Percentiles rank a stretch among this genome's conserved stretches.
Conservation (phyloP, 2,113 vertebrate genomes). For the Oncorhynchus mykiss region DNA sequence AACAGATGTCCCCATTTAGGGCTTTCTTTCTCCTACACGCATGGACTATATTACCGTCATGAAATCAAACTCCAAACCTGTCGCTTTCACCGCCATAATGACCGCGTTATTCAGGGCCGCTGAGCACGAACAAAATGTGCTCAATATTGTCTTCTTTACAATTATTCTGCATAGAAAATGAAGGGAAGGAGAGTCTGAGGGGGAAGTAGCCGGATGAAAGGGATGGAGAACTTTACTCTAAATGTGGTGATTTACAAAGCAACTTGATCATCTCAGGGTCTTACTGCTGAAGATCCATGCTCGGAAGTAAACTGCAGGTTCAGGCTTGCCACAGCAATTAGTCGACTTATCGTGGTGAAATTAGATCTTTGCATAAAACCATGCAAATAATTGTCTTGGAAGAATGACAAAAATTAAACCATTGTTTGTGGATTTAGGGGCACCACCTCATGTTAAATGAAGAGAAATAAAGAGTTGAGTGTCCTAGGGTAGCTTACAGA, state of each 20-base stretch:
- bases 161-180: slow-evolving; percentile 77
- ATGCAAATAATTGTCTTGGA: slow-evolving; percentile 85
- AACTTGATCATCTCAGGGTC: slow-evolving; percentile 83
- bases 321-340: slow-evolving; percentile 86
- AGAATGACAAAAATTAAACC: slow-evolving; percentile 61
- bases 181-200: slow-evolving; percentile 51
- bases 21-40: slow-evolving; percentile 87
- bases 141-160: slow-evolving; percentile 93
- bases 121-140: slow-evolving; percentile 96
- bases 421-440: slow-evolving; percentile 56
- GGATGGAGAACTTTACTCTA: slow-evolving; percentile 77
- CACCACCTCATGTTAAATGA: slow-evolving; percentile 41
- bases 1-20: slow-evolving; percentile 98
- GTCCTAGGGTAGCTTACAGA: too few species aligned
- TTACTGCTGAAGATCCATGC: slow-evolving; percentile 73
- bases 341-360: slow-evolving; percentile 88
- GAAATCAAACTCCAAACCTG: slow-evolving; percentile 97
- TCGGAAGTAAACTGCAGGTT: slow-evolving; percentile 80
- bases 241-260: slow-evolving; percentile 86
- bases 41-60: slow-evolving; percentile 90
- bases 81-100: slow-evolving; percentile 94
- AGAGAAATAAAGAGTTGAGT: too few species aligned
- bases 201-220: slow-evolving; percentile 69
- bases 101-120: slow-evolving; percentile 97
- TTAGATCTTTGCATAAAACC: slow-evolving; percentile 90